Evolutionary conservation across 2,888 invertebrate species (phyloP).

Genomic region (Caradrina kadenii): DNA sequence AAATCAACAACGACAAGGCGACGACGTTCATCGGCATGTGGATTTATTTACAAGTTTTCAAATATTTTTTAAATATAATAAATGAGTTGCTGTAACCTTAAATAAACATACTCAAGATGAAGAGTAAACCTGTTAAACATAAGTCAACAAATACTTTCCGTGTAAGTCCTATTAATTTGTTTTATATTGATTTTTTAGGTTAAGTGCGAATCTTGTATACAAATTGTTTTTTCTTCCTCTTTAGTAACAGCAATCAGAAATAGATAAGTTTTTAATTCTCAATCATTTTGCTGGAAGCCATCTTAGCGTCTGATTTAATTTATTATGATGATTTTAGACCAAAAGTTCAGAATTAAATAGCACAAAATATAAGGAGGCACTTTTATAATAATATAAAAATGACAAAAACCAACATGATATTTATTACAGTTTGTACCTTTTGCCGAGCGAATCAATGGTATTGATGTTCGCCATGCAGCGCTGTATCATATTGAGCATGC

Average conservation of each 20-base stretch:
- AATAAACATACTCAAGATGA: conserved; percentile 87
- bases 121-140: conserved; percentile 93
- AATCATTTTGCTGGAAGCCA: not conserved
- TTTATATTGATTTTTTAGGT: conserved; percentile 61
- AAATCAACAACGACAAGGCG: not conserved
- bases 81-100: conserved; percentile 33
- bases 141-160: conserved; percentile 95
- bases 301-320: not conserved
- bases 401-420: not conserved
- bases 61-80: conserved; percentile 9
- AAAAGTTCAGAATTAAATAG: not conserved
- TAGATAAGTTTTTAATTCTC: not conserved
- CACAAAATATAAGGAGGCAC: not conserved
- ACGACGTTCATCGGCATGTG: conserved; percentile 55
- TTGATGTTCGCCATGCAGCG: conserved; percentile 95
- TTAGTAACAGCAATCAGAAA: not conserved
- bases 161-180: conserved; percentile 84
- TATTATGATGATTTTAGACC: not conserved
- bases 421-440: conserved; percentile 95
- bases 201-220: conserved; percentile 52
- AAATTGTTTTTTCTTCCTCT: not conserved
- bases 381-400: too few relatives aligned
- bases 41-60: conserved; percentile 60
- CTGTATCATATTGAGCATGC: conserved; percentile 95
- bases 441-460: conserved; percentile 95